Conservation (phyloP, 2,113 vertebrate species). For the Spilogale gracilis region DNA sequence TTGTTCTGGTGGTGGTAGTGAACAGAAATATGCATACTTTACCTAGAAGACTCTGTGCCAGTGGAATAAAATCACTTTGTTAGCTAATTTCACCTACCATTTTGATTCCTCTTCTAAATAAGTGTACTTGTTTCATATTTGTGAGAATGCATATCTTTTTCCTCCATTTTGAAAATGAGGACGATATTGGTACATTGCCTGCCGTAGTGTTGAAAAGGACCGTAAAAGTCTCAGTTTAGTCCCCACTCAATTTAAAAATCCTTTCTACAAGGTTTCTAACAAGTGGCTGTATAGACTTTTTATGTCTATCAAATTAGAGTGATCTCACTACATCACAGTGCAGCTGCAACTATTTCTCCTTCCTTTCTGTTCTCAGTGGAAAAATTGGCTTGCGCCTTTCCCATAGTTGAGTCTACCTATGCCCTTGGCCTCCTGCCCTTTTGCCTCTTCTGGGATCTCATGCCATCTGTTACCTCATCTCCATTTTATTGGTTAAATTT, state of each 20-base stretch:
- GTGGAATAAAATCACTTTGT: neutral
- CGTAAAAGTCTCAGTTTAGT: neutral
- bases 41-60: neutral
- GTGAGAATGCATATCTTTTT: neutral
- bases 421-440: slow-evolving; percentile 1
- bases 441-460: neutral
- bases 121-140: neutral
- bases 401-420: neutral
- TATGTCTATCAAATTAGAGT: neutral
- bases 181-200: neutral
- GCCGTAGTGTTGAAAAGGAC: neutral
- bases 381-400: neutral
- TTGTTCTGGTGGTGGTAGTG: neutral
- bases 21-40: neutral
- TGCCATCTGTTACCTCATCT: slow-evolving; percentile 31
- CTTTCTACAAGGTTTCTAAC: neutral
- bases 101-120: neutral
- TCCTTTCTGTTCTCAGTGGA: slow-evolving; percentile 4
- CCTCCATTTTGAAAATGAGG: neutral
- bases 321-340: neutral
- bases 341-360: neutral
- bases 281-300: neutral
- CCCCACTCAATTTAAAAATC: neutral
- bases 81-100: neutral
- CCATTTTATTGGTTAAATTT: neutral